A percentile compares a stretch with the other conserved stretches of the same genome.
Conservation (phyloP, 2,113 vertebrate species). For the Megaleporinus macrocephalus region DNA sequence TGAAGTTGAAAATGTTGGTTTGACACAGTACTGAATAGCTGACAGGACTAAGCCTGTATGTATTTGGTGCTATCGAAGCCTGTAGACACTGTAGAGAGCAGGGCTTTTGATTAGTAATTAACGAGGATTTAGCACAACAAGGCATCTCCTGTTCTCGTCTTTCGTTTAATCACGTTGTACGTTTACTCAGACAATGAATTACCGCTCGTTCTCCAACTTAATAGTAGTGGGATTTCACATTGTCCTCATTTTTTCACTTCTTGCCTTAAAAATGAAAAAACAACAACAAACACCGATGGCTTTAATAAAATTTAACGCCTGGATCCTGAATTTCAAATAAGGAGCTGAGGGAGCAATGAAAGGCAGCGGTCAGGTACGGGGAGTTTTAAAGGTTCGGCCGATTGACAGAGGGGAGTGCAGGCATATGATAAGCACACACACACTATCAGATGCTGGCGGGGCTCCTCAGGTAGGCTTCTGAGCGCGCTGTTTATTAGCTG, state of each 20-base stretch:
- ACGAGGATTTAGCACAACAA: slow-evolving; percentile 50
- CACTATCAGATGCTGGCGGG: slow-evolving; percentile 50
- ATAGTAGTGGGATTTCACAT: slow-evolving; percentile 22
- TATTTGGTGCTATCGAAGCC: slow-evolving; percentile 26
- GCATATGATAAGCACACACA: slow-evolving; percentile 44
- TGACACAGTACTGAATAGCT: too few species aligned
- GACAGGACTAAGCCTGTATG: too few species aligned
- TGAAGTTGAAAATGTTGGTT: too few species aligned
- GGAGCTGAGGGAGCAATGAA: slow-evolving; percentile 41
- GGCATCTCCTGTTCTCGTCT: slow-evolving; percentile 35
- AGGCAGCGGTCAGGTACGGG: slow-evolving; percentile 1
- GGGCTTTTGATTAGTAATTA: slow-evolving; percentile 59
- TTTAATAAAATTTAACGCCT: slow-evolving; percentile 53
- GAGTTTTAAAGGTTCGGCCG: slow-evolving; percentile 34
- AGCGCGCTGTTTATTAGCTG: slow-evolving; percentile 51
- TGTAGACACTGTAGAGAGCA: slow-evolving; percentile 25
- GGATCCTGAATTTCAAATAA: slow-evolving; percentile 56
- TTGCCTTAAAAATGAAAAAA: slow-evolving; percentile 11
- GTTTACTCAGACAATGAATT: slow-evolving; percentile 54
- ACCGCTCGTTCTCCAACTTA: slow-evolving; percentile 41
- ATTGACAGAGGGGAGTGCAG: slow-evolving; percentile 39
- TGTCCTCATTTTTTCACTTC: slow-evolving; percentile 18
- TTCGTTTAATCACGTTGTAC: slow-evolving; percentile 54
- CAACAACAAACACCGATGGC: too few species aligned
- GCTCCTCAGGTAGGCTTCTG: slow-evolving; percentile 45